Evolutionary conservation across 2,797 vertebrate species (phyloP).

Genomic region (Hoplostethus mediterraneus): DNA sequence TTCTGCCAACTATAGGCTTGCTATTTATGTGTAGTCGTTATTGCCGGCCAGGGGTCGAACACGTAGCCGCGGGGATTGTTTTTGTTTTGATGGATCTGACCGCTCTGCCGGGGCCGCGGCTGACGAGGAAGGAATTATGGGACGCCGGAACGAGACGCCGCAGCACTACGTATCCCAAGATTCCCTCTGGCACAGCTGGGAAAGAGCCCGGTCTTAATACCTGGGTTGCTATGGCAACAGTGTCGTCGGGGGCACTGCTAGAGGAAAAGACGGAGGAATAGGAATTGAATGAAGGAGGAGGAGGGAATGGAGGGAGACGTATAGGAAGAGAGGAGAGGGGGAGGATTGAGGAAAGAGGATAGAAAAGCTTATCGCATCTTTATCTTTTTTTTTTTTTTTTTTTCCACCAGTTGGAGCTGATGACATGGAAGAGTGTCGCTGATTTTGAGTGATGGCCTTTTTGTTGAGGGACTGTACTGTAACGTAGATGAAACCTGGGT

Average conservation of each 20-base stretch:
- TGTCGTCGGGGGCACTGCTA: conserved; percentile 72
- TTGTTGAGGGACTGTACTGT: conserved; percentile 22
- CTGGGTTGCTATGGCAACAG: conserved; percentile 83
- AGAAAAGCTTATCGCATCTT: conserved; percentile 51
- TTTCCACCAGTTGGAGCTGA: conserved; percentile 17
- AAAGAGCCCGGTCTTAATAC: conserved; percentile 76
- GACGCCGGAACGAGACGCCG: conserved; percentile 41
- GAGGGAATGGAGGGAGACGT: conserved; percentile 50
- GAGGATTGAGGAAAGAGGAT: conserved; percentile 56
- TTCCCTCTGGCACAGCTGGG: conserved; percentile 77
- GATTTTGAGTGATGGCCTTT: conserved; percentile 34
- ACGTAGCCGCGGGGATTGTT: conserved; percentile 36
- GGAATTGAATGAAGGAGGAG: conserved; percentile 63
- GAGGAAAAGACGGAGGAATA: conserved; percentile 66
- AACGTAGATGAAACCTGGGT: conserved; percentile 34
- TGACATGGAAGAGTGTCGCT: conserved; percentile 27
- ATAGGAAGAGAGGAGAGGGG: conserved; percentile 32
- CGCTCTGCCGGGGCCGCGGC: conserved; percentile 16
- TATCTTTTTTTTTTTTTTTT: background rate
- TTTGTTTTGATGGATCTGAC: conserved; percentile 49
- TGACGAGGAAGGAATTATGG: conserved; percentile 50
- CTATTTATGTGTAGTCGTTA: conserved; percentile 35
- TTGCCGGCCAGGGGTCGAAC: conserved; percentile 15
- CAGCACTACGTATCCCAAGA: conserved; percentile 75
- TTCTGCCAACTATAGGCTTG: conserved; percentile 18